Conservation (phyloP, 2,113 vertebrate genomes). For the Erythrolamprus reginae region DNA sequence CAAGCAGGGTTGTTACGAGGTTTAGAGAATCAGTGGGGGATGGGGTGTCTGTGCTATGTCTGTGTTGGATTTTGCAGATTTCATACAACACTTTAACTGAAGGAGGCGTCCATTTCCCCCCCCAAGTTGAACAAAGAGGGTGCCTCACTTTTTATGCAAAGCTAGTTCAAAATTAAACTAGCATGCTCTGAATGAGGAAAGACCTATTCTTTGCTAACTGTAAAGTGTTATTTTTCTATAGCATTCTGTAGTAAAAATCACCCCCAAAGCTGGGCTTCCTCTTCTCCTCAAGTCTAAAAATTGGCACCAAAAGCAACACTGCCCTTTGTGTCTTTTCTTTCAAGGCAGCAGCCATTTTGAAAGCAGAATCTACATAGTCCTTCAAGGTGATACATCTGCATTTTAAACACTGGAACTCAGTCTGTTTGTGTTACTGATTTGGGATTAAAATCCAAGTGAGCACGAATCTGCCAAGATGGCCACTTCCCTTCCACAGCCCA, state of each 20-base stretch:
- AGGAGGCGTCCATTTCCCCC: background rate
- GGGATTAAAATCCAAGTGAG: background rate
- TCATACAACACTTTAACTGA: too few species aligned
- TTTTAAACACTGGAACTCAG: background rate
- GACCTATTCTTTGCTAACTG: background rate
- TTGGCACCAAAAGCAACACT: too few species aligned
- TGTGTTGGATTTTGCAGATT: background rate
- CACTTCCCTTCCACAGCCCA: too few species aligned
- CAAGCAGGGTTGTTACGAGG: background rate
- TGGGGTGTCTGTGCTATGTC: too few species aligned
- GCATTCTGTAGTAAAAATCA: background rate
- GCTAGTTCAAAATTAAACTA: background rate
- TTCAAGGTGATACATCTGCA: background rate
- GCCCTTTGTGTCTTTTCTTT: background rate
- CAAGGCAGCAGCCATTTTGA: background rate
- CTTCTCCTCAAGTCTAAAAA: too few species aligned
- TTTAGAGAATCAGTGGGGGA: background rate
- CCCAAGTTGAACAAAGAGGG: background rate
- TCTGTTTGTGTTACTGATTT: background rate
- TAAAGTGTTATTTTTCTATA: background rate
- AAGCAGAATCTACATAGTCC: too few species aligned
- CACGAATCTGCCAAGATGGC: background rate
- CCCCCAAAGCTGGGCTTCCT: background rate
- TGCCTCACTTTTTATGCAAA: too few species aligned
- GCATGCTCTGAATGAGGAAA: background rate